Evolutionary conservation across 2,113 vertebrate species (phyloP), one percentile per base, ranked within the genome.

Genomic region (Paratilapia polleni): DNA sequence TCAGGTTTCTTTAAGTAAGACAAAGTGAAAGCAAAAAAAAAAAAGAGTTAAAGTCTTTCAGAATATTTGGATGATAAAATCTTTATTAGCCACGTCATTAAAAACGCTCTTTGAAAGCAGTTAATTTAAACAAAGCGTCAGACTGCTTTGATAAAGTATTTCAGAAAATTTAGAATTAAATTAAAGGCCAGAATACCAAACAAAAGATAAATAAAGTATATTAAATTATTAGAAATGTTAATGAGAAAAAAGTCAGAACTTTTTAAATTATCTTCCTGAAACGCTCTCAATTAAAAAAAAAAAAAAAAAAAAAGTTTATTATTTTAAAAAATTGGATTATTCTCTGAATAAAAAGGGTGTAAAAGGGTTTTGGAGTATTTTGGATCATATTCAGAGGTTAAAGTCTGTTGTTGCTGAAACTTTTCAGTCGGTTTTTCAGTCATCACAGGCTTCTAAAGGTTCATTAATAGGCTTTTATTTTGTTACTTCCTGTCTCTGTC

Each of bases 281-380:
- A 47, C 2, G 5, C 43, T 49, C 24, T 38, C 43, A 0, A 0
- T 17, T 0, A 4, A 43, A 0, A 43, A 10, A 1, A 17, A 8
- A 43, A 0, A 43, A 10, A 1, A 17, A 8, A 43, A 0, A 43
- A 10, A 1, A 17, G 43, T 66, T 43, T 24, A 66, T 24, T 14
- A 43, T 43, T 43, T 43, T 41, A 66, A 31, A 31, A 31, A 66
- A 41, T n/a, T 24, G 24, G 0, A 41, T 41, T 24, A 41, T 41
- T 22, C 41, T 64, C 20, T 0, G 20, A 64, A 41, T 64, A 64
- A 38, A 11, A 41, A 38, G n/a, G n/a, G n/a, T n/a, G n/a, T n/a
- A 43, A 43, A 43, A 43, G 41, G 11, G 41, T 43, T 43, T 31
- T 31, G 28, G 28, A 31, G 28, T 17, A 26, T 1, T 1, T 43